Evolutionary conservation across 2,888 invertebrate species (phyloP), one percentile per base, ranked within the genome.

Genomic region (Clunio marinus): DNA sequence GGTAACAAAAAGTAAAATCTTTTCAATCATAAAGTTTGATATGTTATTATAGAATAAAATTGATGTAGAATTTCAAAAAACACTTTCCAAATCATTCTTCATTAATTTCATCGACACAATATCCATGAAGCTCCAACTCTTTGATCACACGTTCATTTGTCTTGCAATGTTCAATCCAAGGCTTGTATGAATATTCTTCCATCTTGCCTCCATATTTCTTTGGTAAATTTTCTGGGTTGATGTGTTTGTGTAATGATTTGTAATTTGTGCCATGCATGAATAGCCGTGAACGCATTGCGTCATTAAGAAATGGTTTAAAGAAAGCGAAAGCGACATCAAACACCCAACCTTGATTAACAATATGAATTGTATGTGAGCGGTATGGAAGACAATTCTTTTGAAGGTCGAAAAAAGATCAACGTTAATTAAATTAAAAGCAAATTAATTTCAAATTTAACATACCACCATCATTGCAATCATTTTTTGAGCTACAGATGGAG

Each of bases 291-390:
- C 82, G 82, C 89, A 90, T 91, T 28, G 81, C 75, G 1, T 84
- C 77, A 74, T 85, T 86, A 24, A 92, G 78, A 24, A 92, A 80
- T 0, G 91, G 91, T 73, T 88, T 90, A 77, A 92, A 91, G 17
- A 91, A 84, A 71, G 84, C 85, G 76, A 86, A 90, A 63, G 88
- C 85, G 71, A 88, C 85, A 76, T 89, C 90, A 75, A 91, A 91
- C 5, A 89, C 77, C 89, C 91, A 91, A 1, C 89, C 88, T 75
- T 91, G 88, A 76, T 90, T 87, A 35, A 91, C 83, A 63, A 92
- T 83, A 77, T 92, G 91, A 69, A 91, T 84, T 0, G 89, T 87
- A 71, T 87, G 80, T 0, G 87, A 88, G 63, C 84, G 85, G 74
- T 89, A 82, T 0, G 91, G 91, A 75, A 88, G 88, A 67, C 87